phyloP scores from a whole-genome alignment of 2,797 vertebrate species.

The Ara ararauna region DNA sequence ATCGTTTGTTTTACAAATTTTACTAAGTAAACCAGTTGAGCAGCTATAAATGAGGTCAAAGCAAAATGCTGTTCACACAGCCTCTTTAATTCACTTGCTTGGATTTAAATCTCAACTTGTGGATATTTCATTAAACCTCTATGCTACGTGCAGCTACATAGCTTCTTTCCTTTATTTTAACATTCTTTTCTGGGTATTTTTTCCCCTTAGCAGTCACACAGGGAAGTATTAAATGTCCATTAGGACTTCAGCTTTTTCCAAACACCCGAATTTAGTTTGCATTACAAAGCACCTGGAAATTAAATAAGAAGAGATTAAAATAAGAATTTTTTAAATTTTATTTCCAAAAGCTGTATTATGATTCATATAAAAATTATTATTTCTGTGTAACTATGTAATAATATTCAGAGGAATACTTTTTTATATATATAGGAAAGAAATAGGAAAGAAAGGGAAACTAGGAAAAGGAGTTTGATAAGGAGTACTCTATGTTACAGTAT shows the following conservation, averaged over 20 bases:
- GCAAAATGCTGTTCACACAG: not conserved
- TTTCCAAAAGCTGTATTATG: not conserved
- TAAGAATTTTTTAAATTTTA: not conserved
- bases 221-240: not conserved
- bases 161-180: not conserved
- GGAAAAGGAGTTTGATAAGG: not conserved
- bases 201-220: not conserved
- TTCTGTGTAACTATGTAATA: not conserved
- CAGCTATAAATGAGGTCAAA: conserved; percentile 36
- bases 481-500: not conserved
- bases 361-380: not conserved
- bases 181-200: not conserved
- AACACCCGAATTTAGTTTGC: not conserved
- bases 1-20: conserved; percentile 34
- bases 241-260: not conserved
- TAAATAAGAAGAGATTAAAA: not conserved
- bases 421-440: not conserved
- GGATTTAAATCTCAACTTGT: not conserved
- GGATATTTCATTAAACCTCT: not conserved
- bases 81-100: conserved; percentile 23
- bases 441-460: not conserved
- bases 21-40: not conserved
- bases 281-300: not conserved
- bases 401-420: not conserved
- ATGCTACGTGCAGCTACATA: not conserved